These are phyloP conservation scores for Aplodontia rufa DNA, from an alignment of 2,113 vertebrate genomes.

Conservation along the genomic window DNA sequence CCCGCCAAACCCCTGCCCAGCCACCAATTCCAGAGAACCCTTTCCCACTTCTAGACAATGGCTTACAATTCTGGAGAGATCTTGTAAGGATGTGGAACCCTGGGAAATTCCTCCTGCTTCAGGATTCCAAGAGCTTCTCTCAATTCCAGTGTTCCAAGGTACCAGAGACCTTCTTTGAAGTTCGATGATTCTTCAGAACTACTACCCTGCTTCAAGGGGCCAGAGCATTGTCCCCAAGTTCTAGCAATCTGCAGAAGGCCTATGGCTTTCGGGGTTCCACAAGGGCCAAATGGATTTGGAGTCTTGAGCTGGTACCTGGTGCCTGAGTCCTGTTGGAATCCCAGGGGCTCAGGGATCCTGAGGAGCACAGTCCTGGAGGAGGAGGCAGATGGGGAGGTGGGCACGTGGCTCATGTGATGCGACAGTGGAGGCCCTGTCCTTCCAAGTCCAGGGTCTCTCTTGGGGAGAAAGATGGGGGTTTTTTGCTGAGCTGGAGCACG, in stretches of 20 bases:
- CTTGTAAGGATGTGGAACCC: not conserved
- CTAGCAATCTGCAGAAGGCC: not conserved
- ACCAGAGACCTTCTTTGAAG: not conserved
- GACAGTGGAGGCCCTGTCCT: not conserved
- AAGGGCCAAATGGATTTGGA: not conserved
- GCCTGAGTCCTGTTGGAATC: not conserved
- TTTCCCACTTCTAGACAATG: not conserved
- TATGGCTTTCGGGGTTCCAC: not conserved
- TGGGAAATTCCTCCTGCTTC: not conserved
- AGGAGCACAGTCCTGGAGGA: not conserved
- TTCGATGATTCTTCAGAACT: not conserved
- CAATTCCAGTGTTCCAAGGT: not conserved
- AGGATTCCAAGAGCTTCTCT: not conserved
- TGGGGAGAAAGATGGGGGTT: not conserved
- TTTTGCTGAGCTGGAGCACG: not conserved
- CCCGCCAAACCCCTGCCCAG: not conserved
- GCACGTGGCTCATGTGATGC: accelerated
- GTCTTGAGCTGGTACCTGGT: not conserved
- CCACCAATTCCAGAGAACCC: not conserved
- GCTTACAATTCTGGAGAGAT: not conserved
- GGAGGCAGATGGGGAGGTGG: not conserved
- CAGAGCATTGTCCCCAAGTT: not conserved
- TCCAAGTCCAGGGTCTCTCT: not conserved
- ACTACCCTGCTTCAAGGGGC: not conserved
- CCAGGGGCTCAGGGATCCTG: not conserved